Percentiles rank a stretch among this genome's conserved stretches.
phyloP scores from a whole-genome alignment of 2,888 invertebrate species.

The Augochlorella aurata region DNA sequence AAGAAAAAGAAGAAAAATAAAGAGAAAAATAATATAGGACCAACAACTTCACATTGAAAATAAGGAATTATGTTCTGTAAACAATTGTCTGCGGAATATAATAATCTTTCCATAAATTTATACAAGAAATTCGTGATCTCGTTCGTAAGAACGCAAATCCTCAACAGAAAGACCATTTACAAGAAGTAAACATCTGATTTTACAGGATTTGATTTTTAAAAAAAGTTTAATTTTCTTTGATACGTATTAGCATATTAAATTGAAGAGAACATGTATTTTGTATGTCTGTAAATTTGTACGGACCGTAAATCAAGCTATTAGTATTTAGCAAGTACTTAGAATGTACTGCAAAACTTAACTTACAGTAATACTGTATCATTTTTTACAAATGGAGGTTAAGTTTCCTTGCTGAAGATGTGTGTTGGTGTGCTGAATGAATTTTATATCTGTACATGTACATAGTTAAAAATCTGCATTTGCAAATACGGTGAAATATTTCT shows the following conservation, averaged over 20 bases:
- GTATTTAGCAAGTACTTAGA: conserved; percentile 20
- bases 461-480: conserved; percentile 31
- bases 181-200: conserved; percentile 14
- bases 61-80: neutral
- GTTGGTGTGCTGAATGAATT: conserved; percentile 21
- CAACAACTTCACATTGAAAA: conserved; percentile 43
- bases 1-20: conserved; percentile 83
- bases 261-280: conserved; percentile 28
- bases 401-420: conserved; percentile 30
- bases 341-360: conserved; percentile 18
- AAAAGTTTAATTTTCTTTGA: conserved; percentile 1
- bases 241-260: conserved; percentile 17
- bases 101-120: conserved; percentile 24
- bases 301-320: conserved; percentile 23
- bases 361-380: conserved; percentile 16
- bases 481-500: conserved; percentile 20
- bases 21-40: conserved; percentile 49
- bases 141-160: neutral
- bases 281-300: conserved; percentile 45
- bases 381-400: conserved; percentile 21
- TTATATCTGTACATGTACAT: conserved; percentile 51
- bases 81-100: conserved; percentile 1
- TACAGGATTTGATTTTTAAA: conserved; percentile 27
- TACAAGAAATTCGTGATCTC: neutral
- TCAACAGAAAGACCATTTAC: conserved; percentile 7